Evolutionary conservation across 2,888 invertebrate genomes (phyloP).

Genomic region (Lasioglossum malachurum): DNA sequence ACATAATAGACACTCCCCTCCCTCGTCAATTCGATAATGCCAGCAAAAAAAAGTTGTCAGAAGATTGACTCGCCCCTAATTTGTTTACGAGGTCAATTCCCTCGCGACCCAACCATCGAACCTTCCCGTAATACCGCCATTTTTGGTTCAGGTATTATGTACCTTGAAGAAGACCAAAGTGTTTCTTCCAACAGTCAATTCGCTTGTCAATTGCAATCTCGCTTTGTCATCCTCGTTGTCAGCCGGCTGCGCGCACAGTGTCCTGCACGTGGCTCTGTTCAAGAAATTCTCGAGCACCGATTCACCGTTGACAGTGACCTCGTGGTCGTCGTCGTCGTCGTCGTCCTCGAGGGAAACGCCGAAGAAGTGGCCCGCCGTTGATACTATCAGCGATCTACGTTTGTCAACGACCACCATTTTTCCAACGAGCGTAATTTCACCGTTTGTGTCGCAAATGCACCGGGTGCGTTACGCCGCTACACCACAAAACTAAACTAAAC

Average conservation of each 20-base stretch:
- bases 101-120: background rate
- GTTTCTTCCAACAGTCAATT: constrained; percentile 74
- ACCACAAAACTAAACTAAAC: constrained; percentile 18
- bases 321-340: background rate
- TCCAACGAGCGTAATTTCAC: background rate
- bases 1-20: background rate
- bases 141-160: background rate
- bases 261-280: constrained; percentile 77
- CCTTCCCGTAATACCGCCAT: background rate
- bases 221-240: constrained; percentile 49
- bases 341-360: constrained; percentile 68
- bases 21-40: background rate
- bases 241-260: constrained; percentile 75
- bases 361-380: constrained; percentile 81
- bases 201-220: constrained; percentile 74
- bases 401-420: constrained; percentile 73
- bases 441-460: background rate
- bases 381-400: constrained; percentile 76
- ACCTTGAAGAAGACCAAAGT: constrained; percentile 83
- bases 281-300: constrained; percentile 79
- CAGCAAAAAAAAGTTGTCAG: background rate
- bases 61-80: background rate
- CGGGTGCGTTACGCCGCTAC: background rate
- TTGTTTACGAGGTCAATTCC: background rate
- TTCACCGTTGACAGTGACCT: constrained; percentile 46